Percentiles rank a stretch among this genome's conserved stretches.
These are phyloP conservation scores for Araneus ventricosus DNA, from an alignment of 1,140 invertebrate genomes.

Conservation along the genomic window DNA sequence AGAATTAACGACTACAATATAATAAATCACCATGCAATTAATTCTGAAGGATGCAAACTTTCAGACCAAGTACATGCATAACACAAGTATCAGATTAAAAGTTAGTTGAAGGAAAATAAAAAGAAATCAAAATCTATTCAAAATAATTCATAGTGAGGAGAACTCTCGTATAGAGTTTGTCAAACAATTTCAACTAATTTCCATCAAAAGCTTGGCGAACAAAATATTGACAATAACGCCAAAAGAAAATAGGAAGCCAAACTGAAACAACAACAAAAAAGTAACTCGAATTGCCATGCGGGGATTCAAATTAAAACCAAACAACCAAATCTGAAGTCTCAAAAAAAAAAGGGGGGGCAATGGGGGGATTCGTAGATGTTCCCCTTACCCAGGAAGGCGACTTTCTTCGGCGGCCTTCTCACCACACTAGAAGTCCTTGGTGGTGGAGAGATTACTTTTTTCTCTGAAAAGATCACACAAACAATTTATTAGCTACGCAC, in stretches of 20 bases:
- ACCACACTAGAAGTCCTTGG: constrained; percentile 46
- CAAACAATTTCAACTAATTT: too few species aligned
- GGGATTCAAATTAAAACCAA: background rate
- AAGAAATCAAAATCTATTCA: too few species aligned
- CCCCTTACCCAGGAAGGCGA: constrained; percentile 83
- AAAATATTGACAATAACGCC: background rate
- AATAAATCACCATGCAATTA: too few species aligned
- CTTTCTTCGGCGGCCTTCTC: constrained; percentile 87
- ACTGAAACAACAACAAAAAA: background rate
- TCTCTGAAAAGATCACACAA: constrained; percentile 62
- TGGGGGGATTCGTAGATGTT: background rate
- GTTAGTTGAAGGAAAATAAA: too few species aligned
- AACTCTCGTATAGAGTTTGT: too few species aligned
- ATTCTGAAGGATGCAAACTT: too few species aligned
- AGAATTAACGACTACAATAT: too few species aligned
- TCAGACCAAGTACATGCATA: too few species aligned
- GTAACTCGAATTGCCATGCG: background rate
- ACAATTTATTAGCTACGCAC: background rate
- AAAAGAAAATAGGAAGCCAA: background rate
- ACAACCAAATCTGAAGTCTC: background rate
- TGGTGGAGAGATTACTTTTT: constrained; percentile 60
- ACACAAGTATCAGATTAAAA: too few species aligned
- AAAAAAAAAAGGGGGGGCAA: background rate
- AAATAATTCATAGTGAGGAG: too few species aligned
- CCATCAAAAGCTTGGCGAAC: too few species aligned